These are phyloP conservation scores for Sisor rabdophorus DNA, from an alignment of 2,113 vertebrate species.

Conservation along the genomic window DNA sequence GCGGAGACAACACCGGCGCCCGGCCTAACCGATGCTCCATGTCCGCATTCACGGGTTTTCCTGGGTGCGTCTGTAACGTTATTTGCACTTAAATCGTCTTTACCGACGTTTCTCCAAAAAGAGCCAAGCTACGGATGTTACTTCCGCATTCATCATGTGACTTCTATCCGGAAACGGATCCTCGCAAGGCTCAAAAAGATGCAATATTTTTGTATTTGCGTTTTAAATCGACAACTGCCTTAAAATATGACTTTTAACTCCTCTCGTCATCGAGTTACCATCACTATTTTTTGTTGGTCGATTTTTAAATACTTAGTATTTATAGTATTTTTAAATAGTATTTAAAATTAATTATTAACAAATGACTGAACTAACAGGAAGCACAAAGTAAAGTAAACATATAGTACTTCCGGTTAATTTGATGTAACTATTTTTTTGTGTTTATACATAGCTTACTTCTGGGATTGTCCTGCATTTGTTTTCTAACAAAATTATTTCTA, in stretches of 20 bases:
- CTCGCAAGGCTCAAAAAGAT: not conserved
- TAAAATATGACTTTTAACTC: not conserved
- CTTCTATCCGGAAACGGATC: not conserved
- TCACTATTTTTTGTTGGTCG: not conserved
- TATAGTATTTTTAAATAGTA: too few relatives aligned
- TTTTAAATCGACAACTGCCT: not conserved
- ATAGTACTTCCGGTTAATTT: not conserved
- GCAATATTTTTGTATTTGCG: not conserved
- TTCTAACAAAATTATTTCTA: too few relatives aligned
- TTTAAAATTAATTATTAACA: not conserved
- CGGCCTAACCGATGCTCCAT: slow-evolving; percentile 57
- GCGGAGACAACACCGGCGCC: slow-evolving; percentile 68
- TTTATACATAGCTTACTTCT: not conserved
- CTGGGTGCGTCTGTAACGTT: not conserved
- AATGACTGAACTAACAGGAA: not conserved
- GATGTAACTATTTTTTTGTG: not conserved
- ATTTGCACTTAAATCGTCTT: not conserved
- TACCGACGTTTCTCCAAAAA: not conserved
- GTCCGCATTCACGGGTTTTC: not conserved
- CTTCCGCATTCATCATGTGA: slow-evolving; percentile 26
- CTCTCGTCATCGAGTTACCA: too few relatives aligned
- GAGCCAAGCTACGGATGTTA: not conserved
- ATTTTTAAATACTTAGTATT: not conserved
- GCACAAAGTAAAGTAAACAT: not conserved
- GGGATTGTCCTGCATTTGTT: not conserved